phyloP scores from a whole-genome alignment of 2,113 vertebrate genomes.

The Hydropotes inermis region DNA sequence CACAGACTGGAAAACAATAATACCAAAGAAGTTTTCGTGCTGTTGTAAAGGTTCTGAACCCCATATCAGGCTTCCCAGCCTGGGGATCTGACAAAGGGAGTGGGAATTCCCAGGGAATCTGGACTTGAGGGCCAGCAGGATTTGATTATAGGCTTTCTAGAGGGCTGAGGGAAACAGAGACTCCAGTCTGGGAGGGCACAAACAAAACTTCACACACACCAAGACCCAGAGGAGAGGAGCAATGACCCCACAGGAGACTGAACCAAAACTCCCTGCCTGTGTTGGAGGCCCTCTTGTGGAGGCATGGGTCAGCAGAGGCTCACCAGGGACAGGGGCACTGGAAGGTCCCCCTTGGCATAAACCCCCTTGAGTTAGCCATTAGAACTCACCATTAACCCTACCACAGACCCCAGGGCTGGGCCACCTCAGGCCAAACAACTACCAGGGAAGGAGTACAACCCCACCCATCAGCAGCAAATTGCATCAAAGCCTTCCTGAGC shows the following conservation, averaged over 20 bases:
- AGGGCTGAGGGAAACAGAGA: neutral
- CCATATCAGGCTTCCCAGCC: neutral
- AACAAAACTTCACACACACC: neutral
- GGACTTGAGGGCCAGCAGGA: neutral
- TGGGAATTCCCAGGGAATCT: neutral
- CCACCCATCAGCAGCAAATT: neutral
- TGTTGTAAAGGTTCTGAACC: neutral
- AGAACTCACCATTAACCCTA: neutral
- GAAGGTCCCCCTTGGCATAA: neutral
- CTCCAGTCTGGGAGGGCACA: neutral
- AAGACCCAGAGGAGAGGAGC: neutral
- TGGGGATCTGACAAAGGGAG: neutral
- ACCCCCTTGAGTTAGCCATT: neutral
- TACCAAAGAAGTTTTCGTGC: rapidly evolving
- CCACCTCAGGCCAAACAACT: neutral
- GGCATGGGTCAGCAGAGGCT: neutral
- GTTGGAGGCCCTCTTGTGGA: neutral
- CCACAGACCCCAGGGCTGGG: neutral
- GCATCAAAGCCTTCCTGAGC: neutral
- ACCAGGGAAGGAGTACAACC: neutral
- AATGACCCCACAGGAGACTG: neutral
- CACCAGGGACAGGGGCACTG: neutral
- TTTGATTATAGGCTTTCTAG: neutral
- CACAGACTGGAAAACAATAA: neutral
- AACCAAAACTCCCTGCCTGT: neutral